phyloP scores from a whole-genome alignment of 2,797 vertebrate species.

The Spinus olivaceus region DNA sequence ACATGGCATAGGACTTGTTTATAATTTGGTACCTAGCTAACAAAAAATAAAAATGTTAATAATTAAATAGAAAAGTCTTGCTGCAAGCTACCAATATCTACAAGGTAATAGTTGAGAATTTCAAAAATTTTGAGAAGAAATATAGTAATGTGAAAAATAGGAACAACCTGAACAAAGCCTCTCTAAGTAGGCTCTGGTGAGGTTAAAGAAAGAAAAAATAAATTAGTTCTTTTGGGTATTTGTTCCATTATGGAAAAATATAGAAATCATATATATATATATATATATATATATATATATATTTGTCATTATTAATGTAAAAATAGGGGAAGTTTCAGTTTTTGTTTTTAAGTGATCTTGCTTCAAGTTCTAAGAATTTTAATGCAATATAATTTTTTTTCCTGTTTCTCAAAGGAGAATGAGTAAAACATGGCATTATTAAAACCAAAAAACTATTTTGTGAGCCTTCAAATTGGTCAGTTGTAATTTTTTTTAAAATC shows the following conservation, averaged over 20 bases:
- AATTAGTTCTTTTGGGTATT: not conserved
- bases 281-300: not conserved
- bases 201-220: not conserved
- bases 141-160: not conserved
- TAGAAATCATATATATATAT: not conserved
- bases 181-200: not conserved
- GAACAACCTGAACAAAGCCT: not conserved
- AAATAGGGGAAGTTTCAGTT: not conserved
- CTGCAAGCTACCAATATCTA: not conserved
- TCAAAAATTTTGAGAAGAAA: not conserved
- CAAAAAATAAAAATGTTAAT: not conserved
- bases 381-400: not conserved
- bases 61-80: not conserved
- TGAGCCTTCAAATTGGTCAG: not conserved
- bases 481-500: conserved; percentile 24
- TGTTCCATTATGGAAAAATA: not conserved
- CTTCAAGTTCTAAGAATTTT: not conserved
- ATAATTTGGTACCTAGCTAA: not conserved
- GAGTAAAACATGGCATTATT: not conserved
- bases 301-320: not conserved
- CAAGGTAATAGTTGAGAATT: not conserved
- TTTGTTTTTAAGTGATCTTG: not conserved
- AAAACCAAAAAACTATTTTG: not conserved
- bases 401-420: not conserved
- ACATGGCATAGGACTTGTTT: not conserved